Conservation (phyloP, 2,888 invertebrate genomes). For the Venustoraphidia nigricollis region DNA sequence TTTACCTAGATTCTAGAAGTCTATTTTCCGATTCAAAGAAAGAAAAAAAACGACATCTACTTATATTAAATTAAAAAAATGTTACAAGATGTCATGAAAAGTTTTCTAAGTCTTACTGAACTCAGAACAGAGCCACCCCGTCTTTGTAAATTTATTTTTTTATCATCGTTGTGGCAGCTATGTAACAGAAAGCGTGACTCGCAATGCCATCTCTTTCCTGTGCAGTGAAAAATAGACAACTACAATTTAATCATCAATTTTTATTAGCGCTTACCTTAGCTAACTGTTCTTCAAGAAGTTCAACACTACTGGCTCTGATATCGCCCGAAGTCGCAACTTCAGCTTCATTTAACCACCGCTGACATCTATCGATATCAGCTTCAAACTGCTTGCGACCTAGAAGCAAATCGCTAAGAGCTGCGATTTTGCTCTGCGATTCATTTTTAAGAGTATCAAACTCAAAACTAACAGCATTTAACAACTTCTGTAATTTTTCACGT, state of each 20-base stretch:
- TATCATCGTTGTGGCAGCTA: no score
- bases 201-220: no score
- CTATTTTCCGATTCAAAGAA: no score
- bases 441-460: constrained; percentile 58
- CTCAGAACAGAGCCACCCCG: no score
- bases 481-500: constrained; percentile 43
- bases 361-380: constrained; percentile 60
- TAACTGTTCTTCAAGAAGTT: constrained; percentile 73
- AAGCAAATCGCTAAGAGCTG: constrained; percentile 53
- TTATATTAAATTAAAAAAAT: no score
- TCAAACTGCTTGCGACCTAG: constrained; percentile 72
- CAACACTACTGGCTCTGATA: constrained; percentile 61
- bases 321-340: constrained; percentile 75
- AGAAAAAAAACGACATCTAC: no score
- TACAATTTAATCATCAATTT: not conserved
- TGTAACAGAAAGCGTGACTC: no score
- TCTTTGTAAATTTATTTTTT: no score
- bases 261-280: constrained; percentile 33
- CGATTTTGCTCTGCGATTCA: constrained; percentile 55
- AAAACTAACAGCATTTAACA: constrained; percentile 51
- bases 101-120: no score
- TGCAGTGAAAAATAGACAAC: no score
- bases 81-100: no score
- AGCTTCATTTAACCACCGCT: constrained; percentile 81
- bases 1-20: no score